Conservation (phyloP, 1,140 invertebrate species). For the Rhyzopertha dominica region DNA sequence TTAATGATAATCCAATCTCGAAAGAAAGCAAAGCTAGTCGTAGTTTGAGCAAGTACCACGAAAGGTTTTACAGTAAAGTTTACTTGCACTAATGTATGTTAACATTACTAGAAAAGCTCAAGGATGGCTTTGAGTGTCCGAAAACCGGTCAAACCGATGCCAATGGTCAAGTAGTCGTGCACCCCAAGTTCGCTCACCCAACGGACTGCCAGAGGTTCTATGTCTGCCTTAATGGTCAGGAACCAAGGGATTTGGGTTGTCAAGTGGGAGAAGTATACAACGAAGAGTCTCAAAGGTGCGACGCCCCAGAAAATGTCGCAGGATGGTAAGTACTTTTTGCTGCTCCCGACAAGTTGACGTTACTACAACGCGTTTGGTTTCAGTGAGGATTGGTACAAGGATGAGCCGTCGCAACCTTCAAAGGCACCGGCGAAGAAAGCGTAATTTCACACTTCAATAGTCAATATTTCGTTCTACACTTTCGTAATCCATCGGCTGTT, state of each 20-base stretch:
- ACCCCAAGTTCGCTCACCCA: conserved; percentile 83
- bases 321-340: conserved; percentile 63
- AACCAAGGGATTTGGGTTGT: conserved; percentile 80
- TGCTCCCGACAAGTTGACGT: background rate
- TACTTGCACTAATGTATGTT: too few relatives aligned
- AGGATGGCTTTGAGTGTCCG: conserved; percentile 79
- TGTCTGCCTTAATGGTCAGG: conserved; percentile 80
- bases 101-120: conserved; percentile 59
- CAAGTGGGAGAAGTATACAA: conserved; percentile 82
- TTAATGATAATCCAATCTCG: too few relatives aligned
- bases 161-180: conserved; percentile 68
- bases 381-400: conserved; percentile 85
- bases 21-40: background rate
- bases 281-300: conserved; percentile 73
- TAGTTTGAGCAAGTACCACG: background rate
- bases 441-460: conserved; percentile 12
- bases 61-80: too few relatives aligned
- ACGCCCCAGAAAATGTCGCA: conserved; percentile 78
- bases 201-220: conserved; percentile 86
- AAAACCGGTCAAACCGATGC: conserved; percentile 61
- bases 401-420: conserved; percentile 47
- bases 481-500: too few relatives aligned
- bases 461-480: background rate
- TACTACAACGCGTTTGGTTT: conserved; percentile 38
- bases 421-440: conserved; percentile 36